Evolutionary conservation across 2,888 invertebrate species (phyloP), one percentile per base, ranked within the genome.

Genomic region (Oxyteleia sp.): DNA sequence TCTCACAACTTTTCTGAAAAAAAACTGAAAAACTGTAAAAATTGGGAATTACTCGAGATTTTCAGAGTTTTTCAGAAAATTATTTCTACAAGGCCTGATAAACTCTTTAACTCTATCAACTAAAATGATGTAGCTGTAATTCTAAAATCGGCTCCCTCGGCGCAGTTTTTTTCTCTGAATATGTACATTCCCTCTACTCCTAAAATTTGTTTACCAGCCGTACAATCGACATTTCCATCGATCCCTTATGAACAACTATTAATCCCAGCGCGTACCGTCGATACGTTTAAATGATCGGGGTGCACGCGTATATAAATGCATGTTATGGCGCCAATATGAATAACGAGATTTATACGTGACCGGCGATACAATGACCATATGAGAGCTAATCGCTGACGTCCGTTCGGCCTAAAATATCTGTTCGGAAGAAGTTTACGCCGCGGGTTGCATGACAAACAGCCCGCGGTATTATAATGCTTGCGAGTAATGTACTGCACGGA

Each of bases 361-460:
- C 55, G 51, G 59, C 51, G 64, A 57, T 78, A 76, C 72, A 76
- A 82, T 82, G 69, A 71, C 71, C 66, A 32, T 16, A 18, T 38
- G 41, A 38, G 55, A 38, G 55, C 79, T 83, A 83, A 83, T 83
- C 79, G 64, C 26, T 38, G 64, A 75, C 69, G 69, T 78, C 74
- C 82, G 74, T 49, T 63, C 66, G 63, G 74, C 74, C 78, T 78
- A 83, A 78, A 78, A 78, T 83, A 83, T 78, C 74, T 78, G 74
- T 64, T 81, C 78, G 72, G 68, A 78, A 81, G 72, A 81, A 84
- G 72, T 78, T 76, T 72, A 49, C 64, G 51, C 47, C 64, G 64
- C 64, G 82, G 64, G 41, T 35, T 47, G 84, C 76, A 81, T 84
- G 72, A 78, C 72, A 84, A 84, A 81, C 76, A 84, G 71, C 23